Evolutionary conservation across 2,113 vertebrate species (phyloP), one percentile per base, ranked within the genome.

Genomic region (Symphodus melops): DNA sequence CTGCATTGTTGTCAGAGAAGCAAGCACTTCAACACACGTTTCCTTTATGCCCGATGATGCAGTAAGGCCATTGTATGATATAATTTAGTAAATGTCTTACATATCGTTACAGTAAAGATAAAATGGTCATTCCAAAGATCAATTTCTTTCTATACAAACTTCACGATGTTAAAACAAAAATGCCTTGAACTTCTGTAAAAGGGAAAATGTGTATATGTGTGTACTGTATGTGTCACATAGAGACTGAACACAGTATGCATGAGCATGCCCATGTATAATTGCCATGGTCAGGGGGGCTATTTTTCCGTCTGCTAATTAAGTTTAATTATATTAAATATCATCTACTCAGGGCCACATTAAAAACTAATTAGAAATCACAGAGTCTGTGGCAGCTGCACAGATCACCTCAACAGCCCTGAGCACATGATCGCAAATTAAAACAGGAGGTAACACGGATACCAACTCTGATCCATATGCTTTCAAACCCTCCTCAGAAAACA

Each of bases 221-320:
- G 48, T 55, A 46, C 37, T 33, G 48, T 55, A 46, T 44, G 52
- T 41, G 33, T 53, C 13, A 33, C 39, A 41, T 41, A 33, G 9
- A 57, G 28, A 21, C n/a, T 48, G 58, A 65, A 58, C 53, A 44
- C 36, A 46, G 72, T 64, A 75, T 86, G 85, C 79, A 8, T 62
- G 37, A 84, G 68, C 82, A 90, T 76, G 81, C 72, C 21, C 84
- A 63, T 68, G 70, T 79, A 67, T 91, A 86, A 91, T 81, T 68
- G 57, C 80, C 7, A 41, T 71, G 83, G 85, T 84, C 86, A 74
- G 79, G 67, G 67, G 71, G 55, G 66, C 61, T 67, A 67, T 90
- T 76, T 88, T 84, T 87, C 71, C 87, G 75, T 86, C 77, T 81
- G 51, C 63, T 87, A 86, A 89, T 90, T 93, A 87, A 81, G 79